Evolutionary conservation across 2,888 invertebrate species (phyloP).

Genomic region (Cerastis leucographa): DNA sequence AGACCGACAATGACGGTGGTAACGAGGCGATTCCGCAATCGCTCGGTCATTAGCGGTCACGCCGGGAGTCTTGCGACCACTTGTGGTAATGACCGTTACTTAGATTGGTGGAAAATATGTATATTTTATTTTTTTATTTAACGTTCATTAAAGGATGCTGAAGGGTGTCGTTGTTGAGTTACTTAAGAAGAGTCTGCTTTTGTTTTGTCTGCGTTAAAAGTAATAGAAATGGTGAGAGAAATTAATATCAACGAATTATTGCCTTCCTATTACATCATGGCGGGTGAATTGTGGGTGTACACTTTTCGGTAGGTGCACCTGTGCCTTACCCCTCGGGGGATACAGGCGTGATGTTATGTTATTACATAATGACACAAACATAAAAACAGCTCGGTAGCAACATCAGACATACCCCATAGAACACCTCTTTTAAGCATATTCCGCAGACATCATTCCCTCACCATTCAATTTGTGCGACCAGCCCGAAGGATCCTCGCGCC

Average conservation of each 20-base stretch:
- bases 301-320: not conserved
- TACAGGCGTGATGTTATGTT: not conserved
- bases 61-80: slow-evolving; percentile 73
- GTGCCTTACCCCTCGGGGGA: not conserved
- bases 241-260: not conserved
- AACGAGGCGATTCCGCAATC: slow-evolving; percentile 83
- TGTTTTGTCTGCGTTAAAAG: slow-evolving; percentile 19
- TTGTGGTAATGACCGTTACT: slow-evolving; percentile 67
- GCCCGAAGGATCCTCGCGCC: slow-evolving; percentile 57
- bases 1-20: slow-evolving; percentile 76
- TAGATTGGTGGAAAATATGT: slow-evolving; percentile 53
- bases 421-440: slow-evolving; percentile 2
- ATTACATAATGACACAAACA: slow-evolving; percentile 1
- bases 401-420: not conserved
- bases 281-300: not conserved
- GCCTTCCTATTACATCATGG: not conserved
- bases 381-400: not conserved
- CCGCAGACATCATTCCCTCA: slow-evolving; percentile 19
- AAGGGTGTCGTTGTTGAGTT: slow-evolving; percentile 15
- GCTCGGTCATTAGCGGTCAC: slow-evolving; percentile 85
- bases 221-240: not conserved
- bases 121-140: slow-evolving; percentile 28
- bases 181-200: slow-evolving; percentile 11
- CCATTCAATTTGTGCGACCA: slow-evolving; percentile 82
- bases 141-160: slow-evolving; percentile 42